Base-by-base conservation (phyloP, 2,888 invertebrate genomes). In the Drepana falcataria region DNA sequence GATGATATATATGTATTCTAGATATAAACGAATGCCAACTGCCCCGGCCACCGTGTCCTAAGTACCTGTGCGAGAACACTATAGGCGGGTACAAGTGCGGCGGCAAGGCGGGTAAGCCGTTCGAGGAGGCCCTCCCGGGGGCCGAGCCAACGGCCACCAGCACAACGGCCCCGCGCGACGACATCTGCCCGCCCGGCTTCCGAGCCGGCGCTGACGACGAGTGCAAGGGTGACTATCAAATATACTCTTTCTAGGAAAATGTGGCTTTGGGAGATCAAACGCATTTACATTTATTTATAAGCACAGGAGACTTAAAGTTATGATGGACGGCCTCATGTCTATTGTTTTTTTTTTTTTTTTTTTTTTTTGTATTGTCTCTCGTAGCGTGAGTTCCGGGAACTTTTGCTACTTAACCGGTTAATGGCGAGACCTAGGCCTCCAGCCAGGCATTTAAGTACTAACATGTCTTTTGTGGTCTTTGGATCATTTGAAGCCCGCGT, bases 21-120 rank as follows among this genome's bases (percentile, higher is more conserved):
- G 99, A 99, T 77, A 94, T 98, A 41, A 95, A 98, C 76, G 98
- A 98, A 83, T 98, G 98, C 53, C 85, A 87, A 49, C 71, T 87
- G 0, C 83, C 90, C 0, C 76, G 84, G 0, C 90, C 91, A 0
- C 90, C 91, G 0, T 91, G 91, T 54, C 85, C 90, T 0, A 89
- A 88, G 58, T 90, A 91, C 62, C 75, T 91, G 1, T 92, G 92
- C 54, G 85, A 89, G 70, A 92, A 92, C 66, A 89, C 91, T 0
- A 87, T 91, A 41, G 92, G 92, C 0, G 91, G 86, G 0, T 92
- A 79, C 77, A 90, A 84, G 58, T 92, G 92, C 55, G 81, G 77
- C 0, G 91, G 91, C 0, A 90, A 85, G 51, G 68, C 79, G 1
- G 91, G 91, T n/a, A 90, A 81, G 54, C 89, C 89, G 0, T 79